phyloP scores from a whole-genome alignment of 2,888 invertebrate genomes.

The Yponomeuta malinellus region DNA sequence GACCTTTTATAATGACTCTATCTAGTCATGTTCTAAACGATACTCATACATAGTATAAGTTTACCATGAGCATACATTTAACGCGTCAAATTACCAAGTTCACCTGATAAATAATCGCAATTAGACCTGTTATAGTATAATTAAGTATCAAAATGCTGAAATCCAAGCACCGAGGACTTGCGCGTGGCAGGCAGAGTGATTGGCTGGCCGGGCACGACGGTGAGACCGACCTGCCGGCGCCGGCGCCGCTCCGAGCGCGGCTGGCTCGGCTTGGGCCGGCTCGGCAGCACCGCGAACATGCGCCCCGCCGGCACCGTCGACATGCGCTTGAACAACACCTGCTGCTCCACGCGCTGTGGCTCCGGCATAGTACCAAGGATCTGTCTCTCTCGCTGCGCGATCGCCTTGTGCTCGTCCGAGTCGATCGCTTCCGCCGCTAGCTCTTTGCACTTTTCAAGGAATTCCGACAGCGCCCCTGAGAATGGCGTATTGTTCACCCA shows the following conservation, averaged over 20 bases:
- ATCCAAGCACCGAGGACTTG: constrained; percentile 44
- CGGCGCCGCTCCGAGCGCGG: constrained; percentile 41
- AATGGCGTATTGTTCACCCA: constrained; percentile 58
- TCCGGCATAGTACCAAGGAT: constrained; percentile 53
- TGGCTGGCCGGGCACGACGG: constrained; percentile 57
- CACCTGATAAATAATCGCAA: too few species aligned
- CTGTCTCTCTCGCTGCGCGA: constrained; percentile 50
- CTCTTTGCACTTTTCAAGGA: constrained; percentile 55
- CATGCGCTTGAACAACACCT: constrained; percentile 60
- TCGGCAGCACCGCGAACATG: constrained; percentile 55
- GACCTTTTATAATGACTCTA: too few species aligned
- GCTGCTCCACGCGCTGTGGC: constrained; percentile 44
- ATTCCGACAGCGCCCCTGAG: constrained; percentile 57
- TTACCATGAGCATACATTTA: too few species aligned
- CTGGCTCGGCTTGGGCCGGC: constrained; percentile 38
- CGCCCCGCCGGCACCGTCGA: constrained; percentile 55
- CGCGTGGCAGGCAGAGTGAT: constrained; percentile 46
- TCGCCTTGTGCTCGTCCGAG: constrained; percentile 58
- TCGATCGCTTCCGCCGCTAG: constrained; percentile 49
- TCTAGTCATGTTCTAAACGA: too few species aligned
- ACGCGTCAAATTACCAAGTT: too few species aligned
- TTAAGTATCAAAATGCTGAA: constrained; percentile 58
- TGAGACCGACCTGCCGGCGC: constrained; percentile 51
- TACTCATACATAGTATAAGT: too few species aligned
- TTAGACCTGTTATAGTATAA: not conserved